Percentiles rank a stretch among this genome's conserved stretches.
Evolutionary conservation across 2,113 vertebrate species (phyloP).

Genomic region (Colinus virginianus): DNA sequence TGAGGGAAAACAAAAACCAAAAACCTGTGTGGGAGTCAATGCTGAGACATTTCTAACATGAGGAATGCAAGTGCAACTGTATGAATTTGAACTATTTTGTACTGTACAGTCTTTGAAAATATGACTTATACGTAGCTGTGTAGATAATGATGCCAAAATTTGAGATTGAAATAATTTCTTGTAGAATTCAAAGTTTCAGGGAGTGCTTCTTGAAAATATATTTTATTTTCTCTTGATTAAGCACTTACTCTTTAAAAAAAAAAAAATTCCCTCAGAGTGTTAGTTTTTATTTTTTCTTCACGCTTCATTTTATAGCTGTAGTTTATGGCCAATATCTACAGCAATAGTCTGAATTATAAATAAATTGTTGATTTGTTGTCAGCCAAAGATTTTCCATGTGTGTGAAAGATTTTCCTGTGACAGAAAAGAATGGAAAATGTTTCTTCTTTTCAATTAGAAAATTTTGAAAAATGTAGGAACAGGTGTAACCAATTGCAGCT

Average conservation of each 20-base stretch:
- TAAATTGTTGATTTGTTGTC: not conserved
- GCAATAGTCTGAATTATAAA: not conserved
- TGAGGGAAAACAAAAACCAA: rapidly evolving
- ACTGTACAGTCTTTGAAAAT: not conserved
- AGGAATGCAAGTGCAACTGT: not conserved
- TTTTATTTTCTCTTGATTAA: not conserved
- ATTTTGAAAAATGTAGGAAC: not conserved
- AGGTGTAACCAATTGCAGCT: not conserved
- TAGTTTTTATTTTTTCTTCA: not conserved
- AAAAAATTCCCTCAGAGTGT: not conserved
- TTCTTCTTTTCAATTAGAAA: not conserved
- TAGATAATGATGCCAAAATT: not conserved
- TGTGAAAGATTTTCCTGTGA: not conserved
- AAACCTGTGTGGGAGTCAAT: not conserved
- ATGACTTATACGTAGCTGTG: not conserved
- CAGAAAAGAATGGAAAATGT: not conserved
- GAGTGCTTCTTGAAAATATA: not conserved
- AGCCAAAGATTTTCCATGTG: not conserved
- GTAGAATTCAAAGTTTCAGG: not conserved
- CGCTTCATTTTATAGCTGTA: not conserved
- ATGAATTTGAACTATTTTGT: not conserved
- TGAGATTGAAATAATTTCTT: not conserved
- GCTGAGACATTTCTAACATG: not conserved
- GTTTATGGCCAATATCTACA: not conserved
- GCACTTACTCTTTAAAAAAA: not conserved